Conservation (phyloP, 1,140 invertebrate species). For the Trinorchestia longiramus region DNA sequence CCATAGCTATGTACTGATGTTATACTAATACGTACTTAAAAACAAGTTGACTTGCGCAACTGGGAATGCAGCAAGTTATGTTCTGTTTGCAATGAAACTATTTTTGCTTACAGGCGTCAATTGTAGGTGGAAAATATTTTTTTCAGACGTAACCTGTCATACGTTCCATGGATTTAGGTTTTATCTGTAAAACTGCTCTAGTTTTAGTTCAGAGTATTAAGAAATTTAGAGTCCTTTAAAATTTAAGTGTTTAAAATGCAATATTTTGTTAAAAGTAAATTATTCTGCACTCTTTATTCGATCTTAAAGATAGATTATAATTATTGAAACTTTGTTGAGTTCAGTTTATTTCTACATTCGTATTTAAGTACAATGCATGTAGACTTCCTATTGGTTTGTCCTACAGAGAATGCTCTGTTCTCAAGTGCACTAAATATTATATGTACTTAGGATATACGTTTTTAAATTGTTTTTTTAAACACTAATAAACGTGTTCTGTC, state of each 20-base stretch:
- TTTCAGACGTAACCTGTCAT: background rate
- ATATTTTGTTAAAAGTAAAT: background rate
- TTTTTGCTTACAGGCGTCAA: background rate
- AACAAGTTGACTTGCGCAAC: background rate
- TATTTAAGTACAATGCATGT: background rate
- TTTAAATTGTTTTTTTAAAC: background rate
- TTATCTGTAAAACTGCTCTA: background rate
- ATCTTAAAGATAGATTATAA: background rate
- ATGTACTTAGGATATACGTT: background rate
- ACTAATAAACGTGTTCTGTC: background rate
- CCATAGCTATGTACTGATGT: background rate
- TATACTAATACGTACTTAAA: background rate
- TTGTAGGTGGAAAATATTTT: background rate
- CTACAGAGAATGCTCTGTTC: background rate
- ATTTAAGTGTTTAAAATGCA: too few species aligned
- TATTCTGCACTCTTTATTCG: background rate
- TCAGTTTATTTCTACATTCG: background rate
- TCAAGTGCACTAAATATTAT: background rate
- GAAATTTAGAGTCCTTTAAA: too few species aligned
- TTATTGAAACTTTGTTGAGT: background rate
- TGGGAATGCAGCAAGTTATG: background rate
- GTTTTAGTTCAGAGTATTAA: too few species aligned
- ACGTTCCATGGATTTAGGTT: background rate
- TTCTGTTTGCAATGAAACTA: too few species aligned
- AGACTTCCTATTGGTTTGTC: background rate